Base-by-base conservation (phyloP, 37 sponge, comb jelly and placozoan genomes). In the Ianthella basta region DNA sequence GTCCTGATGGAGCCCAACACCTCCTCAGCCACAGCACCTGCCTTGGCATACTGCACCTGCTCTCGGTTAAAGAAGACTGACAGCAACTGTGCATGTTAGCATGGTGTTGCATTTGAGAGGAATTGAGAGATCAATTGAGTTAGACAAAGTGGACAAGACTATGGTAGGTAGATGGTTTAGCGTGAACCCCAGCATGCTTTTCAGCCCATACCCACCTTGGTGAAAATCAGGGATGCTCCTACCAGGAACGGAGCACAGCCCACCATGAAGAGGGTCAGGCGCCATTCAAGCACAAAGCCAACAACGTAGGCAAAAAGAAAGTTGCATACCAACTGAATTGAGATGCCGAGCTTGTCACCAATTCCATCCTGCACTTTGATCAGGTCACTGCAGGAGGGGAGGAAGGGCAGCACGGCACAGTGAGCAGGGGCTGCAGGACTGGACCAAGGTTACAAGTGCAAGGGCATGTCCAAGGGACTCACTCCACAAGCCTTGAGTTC, bases 1-100 rank as follows among this genome's bases (percentile, higher is more conserved):
- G 95, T 94, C 14, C 87, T 40, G 40, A 94, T 84, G 30, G 91
- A 85, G 21, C 89, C 81, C 32, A 94, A 67, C 21, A 94, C 91
- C 78, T 94, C 95, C 68, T 88, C 89, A 15, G 95, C 91, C 33
- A 94, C 87, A 41, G 85, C 89, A 33, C 97, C 97, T 20, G 97
- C 97, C 36, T 56, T 56, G 0, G 93, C 95, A 68, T 97, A 97
- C 50, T 90, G 86, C 73, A 84, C 87, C 86, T 95, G 95, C 44
- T 91, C 97, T 60, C 74, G 79, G 54, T 54, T 86, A 3, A 93
- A 72, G 69, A 92, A 90, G 15, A 32, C 4, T 2, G 88, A 57
- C 53, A 68, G 38, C 0, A 92, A 23, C 90, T 89, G 55, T 18
- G 25, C 2, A 19, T 44, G 50, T 8, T n/a, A n/a, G 50, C 50